Evolutionary conservation across 2,888 invertebrate genomes (phyloP), one percentile per base, ranked within the genome.

Genomic region (Eudemis profundana): DNA sequence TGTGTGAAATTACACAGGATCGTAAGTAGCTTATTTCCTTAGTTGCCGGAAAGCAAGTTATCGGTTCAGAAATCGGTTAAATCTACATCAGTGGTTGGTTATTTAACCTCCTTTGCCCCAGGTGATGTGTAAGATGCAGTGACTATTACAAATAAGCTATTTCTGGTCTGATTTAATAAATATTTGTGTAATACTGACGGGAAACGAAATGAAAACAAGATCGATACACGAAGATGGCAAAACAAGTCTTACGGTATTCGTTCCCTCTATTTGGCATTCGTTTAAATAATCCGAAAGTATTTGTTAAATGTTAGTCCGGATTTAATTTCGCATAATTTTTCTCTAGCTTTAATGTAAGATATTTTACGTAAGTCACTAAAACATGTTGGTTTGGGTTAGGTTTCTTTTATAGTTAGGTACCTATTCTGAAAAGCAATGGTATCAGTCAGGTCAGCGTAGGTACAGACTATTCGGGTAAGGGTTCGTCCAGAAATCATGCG

Each of bases 101-200:
- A 65, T 65, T 60, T 65, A 65, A 65, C 65, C 65, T 65, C 65
- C 21, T 60, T 65, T 29, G 51, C 65, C 60, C 15, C 38, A 56
- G 65, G 65, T 65, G 53, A 60, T 60, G 38, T 65, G 57, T 47
- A 53, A 65, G 62, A 57, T 46, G 14, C 59, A 47, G 23, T 23
- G 21, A 36, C 53, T 14, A 53, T 42, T 64, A 29, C 14, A 15
- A 47, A 54, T 54, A 29, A 23, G 42, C 36, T 51, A 36, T 64
- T 59, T 44, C 64, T 64, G 50, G 57, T 51, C 23, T n/a, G 40
- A 40, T 50, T 50, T 14, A 51, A 44, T 59, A 64, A 64, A 64
- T 51, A 64, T 64, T 64, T 59, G 57, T 64, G 44, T 51, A 38
- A 64, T 29, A 29, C 19, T 15, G n/a, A 14, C 49, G 29, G 19